Base-by-base conservation (phyloP, 2,113 vertebrate genomes). In the Merops nubicus region DNA sequence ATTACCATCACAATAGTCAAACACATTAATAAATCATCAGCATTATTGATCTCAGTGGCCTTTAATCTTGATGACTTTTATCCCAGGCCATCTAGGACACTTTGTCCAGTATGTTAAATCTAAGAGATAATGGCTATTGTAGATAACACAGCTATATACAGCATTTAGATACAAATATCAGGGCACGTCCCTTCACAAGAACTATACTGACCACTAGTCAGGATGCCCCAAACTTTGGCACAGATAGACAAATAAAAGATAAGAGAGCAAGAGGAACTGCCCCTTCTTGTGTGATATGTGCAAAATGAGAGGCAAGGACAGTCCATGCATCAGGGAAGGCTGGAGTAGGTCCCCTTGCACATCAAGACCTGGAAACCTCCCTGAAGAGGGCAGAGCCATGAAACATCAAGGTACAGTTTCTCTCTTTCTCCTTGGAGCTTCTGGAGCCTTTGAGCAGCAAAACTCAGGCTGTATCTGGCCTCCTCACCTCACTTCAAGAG, bases 11-110 rank as follows among this genome's bases (percentile, higher is more conserved):
- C 25, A 77, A 26, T 47, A 50, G 42, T 26, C 63, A 84, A 74
- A 20, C 50, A 86, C 60, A 89, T 81, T 74, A 94, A 88, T 88
- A 94, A 95, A 84, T 73, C 64, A 96, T 50, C 21, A 28, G 50
- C 33, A 10, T 78, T 68, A 95, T 56, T 93, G 83, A 86, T 89
- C 73, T 80, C 89, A 51, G 47, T 78, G 54, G 51, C 79, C 91
- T 96, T 95, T 92, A 77, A 81, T 88, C 63, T 38, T 4, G 23
- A 56, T 96, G 94, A 91, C 94, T 95, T 56, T 81, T 78, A 78
- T 91, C 76, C 94, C 76, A 92, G 79, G 51, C 20, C 36, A 73
- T 36, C 29, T 81, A 87, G 95, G 86, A 84, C 91, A 87, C 89
- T 81, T 74, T 89, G 95, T 93, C 68, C 89, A 50, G 63, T 16